These are phyloP conservation scores for Chromobotia macracanthus DNA, from an alignment of 2,797 vertebrate species.

Conservation along the genomic window DNA sequence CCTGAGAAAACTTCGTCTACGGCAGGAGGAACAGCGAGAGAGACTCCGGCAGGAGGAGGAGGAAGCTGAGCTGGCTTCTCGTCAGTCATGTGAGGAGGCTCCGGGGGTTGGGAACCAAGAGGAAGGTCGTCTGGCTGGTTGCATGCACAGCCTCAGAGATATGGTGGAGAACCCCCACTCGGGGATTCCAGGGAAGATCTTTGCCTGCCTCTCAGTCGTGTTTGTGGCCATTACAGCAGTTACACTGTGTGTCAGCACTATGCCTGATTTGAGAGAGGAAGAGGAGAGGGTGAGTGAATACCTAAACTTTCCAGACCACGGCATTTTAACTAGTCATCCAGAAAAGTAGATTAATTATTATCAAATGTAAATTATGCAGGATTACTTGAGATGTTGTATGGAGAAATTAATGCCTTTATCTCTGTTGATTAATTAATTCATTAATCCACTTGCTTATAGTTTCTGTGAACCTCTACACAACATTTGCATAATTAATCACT, in stretches of 20 bases:
- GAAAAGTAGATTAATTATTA: not conserved
- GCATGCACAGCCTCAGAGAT: conserved; percentile 87
- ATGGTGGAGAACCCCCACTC: conserved; percentile 96
- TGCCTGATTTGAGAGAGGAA: conserved; percentile 93
- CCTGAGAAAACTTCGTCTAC: conserved; percentile 87
- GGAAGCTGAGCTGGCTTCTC: conserved; percentile 68
- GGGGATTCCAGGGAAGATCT: conserved; percentile 91
- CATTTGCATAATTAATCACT: too few relatives aligned
- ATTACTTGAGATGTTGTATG: not conserved
- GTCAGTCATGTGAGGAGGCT: conserved; percentile 75
- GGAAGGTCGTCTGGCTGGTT: conserved; percentile 66
- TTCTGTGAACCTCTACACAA: too few relatives aligned
- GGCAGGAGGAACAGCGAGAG: conserved; percentile 88
- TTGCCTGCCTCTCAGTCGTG: conserved; percentile 89
- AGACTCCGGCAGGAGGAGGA: conserved; percentile 80
- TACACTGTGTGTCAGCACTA: conserved; percentile 94
- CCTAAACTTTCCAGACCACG: not conserved
- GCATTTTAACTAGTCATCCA: not conserved
- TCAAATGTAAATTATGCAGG: not conserved
- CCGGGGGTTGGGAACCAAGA: conserved; percentile 61
- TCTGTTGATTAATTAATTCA: not conserved
- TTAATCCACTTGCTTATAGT: too few relatives aligned
- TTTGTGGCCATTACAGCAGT: conserved; percentile 95
- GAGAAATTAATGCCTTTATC: not conserved
- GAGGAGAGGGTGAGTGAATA: conserved; percentile 90